phyloP scores from a whole-genome alignment of 2,797 vertebrate species.

The Sphenodon punctatus region DNA sequence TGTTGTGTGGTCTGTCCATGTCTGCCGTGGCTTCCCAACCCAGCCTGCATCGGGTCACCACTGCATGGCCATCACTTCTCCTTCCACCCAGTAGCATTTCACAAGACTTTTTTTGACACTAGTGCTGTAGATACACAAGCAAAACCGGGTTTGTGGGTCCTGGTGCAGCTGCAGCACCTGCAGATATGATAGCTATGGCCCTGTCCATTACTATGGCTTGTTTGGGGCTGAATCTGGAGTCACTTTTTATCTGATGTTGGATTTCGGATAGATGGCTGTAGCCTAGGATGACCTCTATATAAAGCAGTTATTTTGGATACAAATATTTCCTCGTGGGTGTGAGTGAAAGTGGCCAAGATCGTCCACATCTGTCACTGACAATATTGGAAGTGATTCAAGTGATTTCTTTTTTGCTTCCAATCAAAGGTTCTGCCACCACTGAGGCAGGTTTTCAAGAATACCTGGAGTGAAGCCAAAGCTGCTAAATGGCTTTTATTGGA shows the following conservation, averaged over 20 bases:
- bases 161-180: no score
- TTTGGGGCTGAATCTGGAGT: not conserved
- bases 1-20: no score
- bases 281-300: not conserved
- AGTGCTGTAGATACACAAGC: not conserved
- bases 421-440: not conserved
- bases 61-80: no score
- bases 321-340: not conserved
- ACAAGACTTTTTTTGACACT: not conserved
- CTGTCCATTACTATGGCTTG: not conserved
- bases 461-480: not conserved
- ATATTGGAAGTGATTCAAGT: no score
- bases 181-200: no score
- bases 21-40: no score
- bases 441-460: not conserved
- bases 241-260: not conserved
- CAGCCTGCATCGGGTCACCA: no score
- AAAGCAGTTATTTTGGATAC: not conserved
- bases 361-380: not conserved
- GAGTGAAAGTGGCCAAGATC: not conserved
- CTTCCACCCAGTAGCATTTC: no score
- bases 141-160: no score
- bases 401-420: not conserved
- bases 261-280: not conserved
- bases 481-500: not conserved